phyloP scores from a whole-genome alignment of 2,888 invertebrate species.

The Philhelius pedissequus region DNA sequence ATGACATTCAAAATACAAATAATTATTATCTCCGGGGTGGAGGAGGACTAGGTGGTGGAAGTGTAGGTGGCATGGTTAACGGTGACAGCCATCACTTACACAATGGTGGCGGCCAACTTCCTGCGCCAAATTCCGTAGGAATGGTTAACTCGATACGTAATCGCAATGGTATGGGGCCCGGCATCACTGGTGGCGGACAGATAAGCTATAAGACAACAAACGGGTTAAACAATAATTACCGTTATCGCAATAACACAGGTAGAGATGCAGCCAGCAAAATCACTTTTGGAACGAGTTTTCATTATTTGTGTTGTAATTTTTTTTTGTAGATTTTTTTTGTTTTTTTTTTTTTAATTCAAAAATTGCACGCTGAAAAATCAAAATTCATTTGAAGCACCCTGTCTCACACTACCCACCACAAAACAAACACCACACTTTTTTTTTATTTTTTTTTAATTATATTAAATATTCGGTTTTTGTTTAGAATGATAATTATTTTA shows the following conservation, averaged over 20 bases:
- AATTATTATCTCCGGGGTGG: constrained; percentile 59
- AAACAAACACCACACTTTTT: constrained; percentile 44
- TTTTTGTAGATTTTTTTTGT: constrained; percentile 8
- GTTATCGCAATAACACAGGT: constrained; percentile 78
- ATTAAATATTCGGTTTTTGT: not conserved
- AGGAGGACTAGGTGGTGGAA: constrained; percentile 22
- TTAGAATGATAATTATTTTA: not conserved
- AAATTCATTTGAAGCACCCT: constrained; percentile 54
- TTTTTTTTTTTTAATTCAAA: constrained; percentile 30
- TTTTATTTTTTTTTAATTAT: not conserved
- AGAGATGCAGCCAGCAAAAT: constrained; percentile 52
- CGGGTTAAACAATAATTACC: constrained; percentile 78
- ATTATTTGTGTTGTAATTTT: constrained; percentile 13
- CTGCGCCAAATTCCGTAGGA: constrained; percentile 1
- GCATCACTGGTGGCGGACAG: constrained; percentile 69
- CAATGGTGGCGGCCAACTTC: constrained; percentile 51
- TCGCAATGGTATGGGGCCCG: constrained; percentile 54
- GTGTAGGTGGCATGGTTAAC: constrained; percentile 54
- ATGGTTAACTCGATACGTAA: constrained; percentile 48
- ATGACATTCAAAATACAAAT: constrained; percentile 57
- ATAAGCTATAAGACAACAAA: constrained; percentile 75
- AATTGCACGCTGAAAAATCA: constrained; percentile 60
- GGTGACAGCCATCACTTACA: constrained; percentile 61
- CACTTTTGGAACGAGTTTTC: constrained; percentile 56
- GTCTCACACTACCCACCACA: constrained; percentile 29